phyloP scores from a whole-genome alignment of 2,888 invertebrate genomes.

The Prosapia bicincta region DNA sequence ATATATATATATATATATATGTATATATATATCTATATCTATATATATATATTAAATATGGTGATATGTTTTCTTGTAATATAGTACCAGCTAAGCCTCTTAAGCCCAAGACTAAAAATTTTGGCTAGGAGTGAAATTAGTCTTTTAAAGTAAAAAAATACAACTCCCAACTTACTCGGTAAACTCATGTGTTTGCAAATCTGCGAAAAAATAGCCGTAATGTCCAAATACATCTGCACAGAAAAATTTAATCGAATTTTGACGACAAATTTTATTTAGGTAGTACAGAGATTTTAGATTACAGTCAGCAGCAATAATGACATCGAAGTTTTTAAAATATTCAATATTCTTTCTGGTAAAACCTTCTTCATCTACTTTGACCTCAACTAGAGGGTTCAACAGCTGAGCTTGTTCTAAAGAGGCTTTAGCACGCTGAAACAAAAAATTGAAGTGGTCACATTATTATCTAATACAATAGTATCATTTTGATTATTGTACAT shows the following conservation, averaged over 20 bases:
- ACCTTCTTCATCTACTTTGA: constrained; percentile 62
- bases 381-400: constrained; percentile 91
- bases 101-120: no score
- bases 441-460: no score
- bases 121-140: no score
- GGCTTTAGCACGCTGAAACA: no score
- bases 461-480: no score
- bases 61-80: no score
- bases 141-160: no score
- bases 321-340: constrained; percentile 60
- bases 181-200: constrained; percentile 79
- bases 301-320: constrained; percentile 78
- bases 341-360: constrained; percentile 61
- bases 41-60: no score
- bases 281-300: constrained; percentile 66
- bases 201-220: constrained; percentile 88
- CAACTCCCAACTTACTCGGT: constrained; percentile 72
- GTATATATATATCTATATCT: no score
- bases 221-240: constrained; percentile 91
- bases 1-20: no score
- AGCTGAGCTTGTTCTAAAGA: constrained; percentile 65
- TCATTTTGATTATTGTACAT: no score
- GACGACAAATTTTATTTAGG: constrained; percentile 72
- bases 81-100: no score
- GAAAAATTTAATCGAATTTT: constrained; percentile 75